Percentiles rank a stretch among this genome's conserved stretches.
Conservation (phyloP, 2,113 vertebrate species). For the Brachyhypopomus gauderio region DNA sequence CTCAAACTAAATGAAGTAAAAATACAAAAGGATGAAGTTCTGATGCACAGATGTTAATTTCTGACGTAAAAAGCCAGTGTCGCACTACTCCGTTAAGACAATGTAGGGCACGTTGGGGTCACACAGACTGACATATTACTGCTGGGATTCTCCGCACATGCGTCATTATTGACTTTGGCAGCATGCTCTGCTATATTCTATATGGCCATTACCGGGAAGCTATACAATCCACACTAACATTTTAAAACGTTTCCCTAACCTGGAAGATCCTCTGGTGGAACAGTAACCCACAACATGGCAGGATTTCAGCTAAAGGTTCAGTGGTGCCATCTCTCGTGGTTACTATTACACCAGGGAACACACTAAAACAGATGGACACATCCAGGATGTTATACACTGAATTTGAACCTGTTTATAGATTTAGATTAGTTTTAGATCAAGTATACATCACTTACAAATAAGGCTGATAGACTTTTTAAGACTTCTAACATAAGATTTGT, state of each 20-base stretch:
- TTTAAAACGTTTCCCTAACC: neutral
- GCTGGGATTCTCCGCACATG: constrained; percentile 23
- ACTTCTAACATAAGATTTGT: too few relatives aligned
- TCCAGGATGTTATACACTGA: too few relatives aligned
- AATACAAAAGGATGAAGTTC: constrained; percentile 21
- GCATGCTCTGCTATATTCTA: neutral
- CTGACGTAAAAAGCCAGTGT: constrained; percentile 31
- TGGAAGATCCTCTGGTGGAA: too few relatives aligned
- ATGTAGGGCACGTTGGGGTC: neutral
- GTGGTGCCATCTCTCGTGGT: too few relatives aligned
- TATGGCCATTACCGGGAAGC: neutral
- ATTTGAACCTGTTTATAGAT: too few relatives aligned
- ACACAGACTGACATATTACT: constrained; percentile 17
- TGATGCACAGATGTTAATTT: constrained; percentile 14
- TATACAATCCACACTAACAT: neutral
- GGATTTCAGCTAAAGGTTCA: neutral
- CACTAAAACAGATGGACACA: too few relatives aligned
- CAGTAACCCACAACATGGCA: too few relatives aligned
- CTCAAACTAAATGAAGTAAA: constrained; percentile 27
- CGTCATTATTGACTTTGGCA: neutral
- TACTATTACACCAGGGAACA: too few relatives aligned
- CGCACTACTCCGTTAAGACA: neutral
- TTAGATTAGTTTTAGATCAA: too few relatives aligned
- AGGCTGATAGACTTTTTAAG: too few relatives aligned
- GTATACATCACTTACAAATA: too few relatives aligned